These are phyloP conservation scores for Maccullochella peelii DNA, from an alignment of 2,113 vertebrate genomes.

Conservation along the genomic window DNA sequence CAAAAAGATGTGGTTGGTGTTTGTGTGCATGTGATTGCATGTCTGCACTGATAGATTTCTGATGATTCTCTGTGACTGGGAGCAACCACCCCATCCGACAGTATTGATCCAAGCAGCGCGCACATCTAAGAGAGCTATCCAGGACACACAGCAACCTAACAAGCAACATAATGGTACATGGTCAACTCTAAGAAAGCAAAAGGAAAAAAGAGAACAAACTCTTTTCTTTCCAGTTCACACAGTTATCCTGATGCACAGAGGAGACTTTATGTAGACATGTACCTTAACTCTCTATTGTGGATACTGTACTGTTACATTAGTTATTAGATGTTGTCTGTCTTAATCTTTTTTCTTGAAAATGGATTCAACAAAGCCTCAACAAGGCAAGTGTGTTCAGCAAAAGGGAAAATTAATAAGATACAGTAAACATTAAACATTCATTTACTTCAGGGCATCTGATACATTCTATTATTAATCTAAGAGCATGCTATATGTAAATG, in stretches of 20 bases:
- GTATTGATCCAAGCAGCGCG: constrained; percentile 30
- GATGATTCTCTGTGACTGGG: constrained; percentile 15
- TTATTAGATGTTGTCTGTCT: constrained; percentile 9
- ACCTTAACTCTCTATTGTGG: not conserved
- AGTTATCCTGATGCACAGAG: not conserved
- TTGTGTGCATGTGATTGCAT: not conserved
- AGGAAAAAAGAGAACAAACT: not conserved
- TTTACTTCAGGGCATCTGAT: constrained; percentile 68
- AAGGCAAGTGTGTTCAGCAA: constrained; percentile 59
- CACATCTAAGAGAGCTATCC: constrained; percentile 24
- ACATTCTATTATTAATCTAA: constrained; percentile 75
- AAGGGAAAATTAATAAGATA: constrained; percentile 68
- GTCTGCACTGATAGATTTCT: not conserved
- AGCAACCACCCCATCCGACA: constrained; percentile 3
- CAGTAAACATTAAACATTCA: constrained; percentile 76
- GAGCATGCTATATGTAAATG: constrained; percentile 67
- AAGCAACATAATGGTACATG: constrained; percentile 17
- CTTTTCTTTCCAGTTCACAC: not conserved
- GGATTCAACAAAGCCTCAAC: constrained; percentile 34
- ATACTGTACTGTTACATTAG: not conserved
- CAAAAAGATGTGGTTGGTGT: not conserved
- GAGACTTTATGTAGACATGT: not conserved
- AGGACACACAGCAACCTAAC: constrained; percentile 22
- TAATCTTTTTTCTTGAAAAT: not conserved
- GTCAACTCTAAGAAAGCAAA: not conserved